Evolutionary conservation across 2,797 vertebrate genomes (phyloP).

Genomic region (Rhinichthys osculus): DNA sequence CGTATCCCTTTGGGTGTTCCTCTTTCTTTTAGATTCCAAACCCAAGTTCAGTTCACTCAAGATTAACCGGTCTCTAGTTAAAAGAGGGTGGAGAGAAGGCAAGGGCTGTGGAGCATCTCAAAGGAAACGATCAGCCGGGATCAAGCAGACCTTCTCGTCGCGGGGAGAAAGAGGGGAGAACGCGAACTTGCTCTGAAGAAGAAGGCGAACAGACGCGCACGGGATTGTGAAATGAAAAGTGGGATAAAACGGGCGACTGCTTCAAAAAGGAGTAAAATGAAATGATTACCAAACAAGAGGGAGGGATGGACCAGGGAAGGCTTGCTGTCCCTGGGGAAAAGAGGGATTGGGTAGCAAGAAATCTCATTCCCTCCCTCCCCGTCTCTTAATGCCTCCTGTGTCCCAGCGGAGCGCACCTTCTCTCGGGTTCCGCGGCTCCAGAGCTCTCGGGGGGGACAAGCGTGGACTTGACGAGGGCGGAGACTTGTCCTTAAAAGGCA

Average conservation of each 20-base stretch:
- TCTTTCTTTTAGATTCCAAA: constrained; percentile 79
- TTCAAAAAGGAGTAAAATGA: constrained; percentile 86
- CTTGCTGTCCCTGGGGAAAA: constrained; percentile 77
- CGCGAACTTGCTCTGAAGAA: constrained; percentile 76
- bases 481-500: constrained; percentile 71
- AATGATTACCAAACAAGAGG: constrained; percentile 84
- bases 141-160: constrained; percentile 73
- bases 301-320: constrained; percentile 79
- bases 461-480: constrained; percentile 70
- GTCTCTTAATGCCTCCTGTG: constrained; percentile 78
- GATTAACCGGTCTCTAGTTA: constrained; percentile 74
- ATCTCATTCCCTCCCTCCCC: constrained; percentile 78
- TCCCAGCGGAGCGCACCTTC: constrained; percentile 83
- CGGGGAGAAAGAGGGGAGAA: constrained; percentile 69
- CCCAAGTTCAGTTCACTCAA: constrained; percentile 70
- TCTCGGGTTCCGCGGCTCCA: constrained; percentile 74
- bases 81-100: constrained; percentile 73
- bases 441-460: constrained; percentile 73
- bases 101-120: constrained; percentile 76
- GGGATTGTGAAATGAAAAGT: constrained; percentile 79
- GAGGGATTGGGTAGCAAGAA: constrained; percentile 82
- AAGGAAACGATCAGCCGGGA: constrained; percentile 73
- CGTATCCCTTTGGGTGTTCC: constrained; percentile 79
- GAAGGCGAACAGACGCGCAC: constrained; percentile 70
- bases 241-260: constrained; percentile 78